These are phyloP conservation scores for Anastrepha ludens DNA, from an alignment of 1,140 invertebrate genomes.

Conservation along the genomic window DNA sequence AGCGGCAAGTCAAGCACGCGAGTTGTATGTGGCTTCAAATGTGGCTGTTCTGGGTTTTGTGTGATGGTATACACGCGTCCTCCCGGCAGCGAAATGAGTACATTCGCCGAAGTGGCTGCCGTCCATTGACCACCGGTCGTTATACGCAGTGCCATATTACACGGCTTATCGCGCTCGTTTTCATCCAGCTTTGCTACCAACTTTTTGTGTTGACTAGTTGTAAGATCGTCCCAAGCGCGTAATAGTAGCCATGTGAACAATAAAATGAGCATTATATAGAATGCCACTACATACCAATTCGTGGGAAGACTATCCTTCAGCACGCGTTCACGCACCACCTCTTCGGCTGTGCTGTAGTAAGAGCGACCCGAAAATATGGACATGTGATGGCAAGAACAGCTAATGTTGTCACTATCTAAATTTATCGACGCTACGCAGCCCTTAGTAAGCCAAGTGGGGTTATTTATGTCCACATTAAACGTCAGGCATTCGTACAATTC, in stretches of 20 bases:
- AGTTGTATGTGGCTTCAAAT: not conserved
- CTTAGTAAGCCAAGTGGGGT: not conserved
- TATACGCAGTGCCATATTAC: not conserved
- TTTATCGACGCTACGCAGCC: not conserved
- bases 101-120: slow-evolving; percentile 4
- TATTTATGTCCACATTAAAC: not conserved
- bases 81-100: not conserved
- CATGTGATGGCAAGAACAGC: slow-evolving; percentile 1
- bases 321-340: not conserved
- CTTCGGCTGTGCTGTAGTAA: slow-evolving; percentile 25
- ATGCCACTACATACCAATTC: slow-evolving; percentile 1
- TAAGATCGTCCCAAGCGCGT: slow-evolving; percentile 15
- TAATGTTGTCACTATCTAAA: not conserved
- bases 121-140: slow-evolving; percentile 24
- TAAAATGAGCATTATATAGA: slow-evolving; percentile 2
- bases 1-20: not conserved
- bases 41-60: not conserved
- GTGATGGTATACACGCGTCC: not conserved
- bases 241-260: not conserved
- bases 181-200: not conserved
- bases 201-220: no score
- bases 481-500: not conserved
- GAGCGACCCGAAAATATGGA: not conserved
- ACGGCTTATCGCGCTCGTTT: not conserved
- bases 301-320: not conserved